These are phyloP conservation scores for Colossoma macropomum DNA, from an alignment of 2,113 vertebrate species.

Conservation along the genomic window DNA sequence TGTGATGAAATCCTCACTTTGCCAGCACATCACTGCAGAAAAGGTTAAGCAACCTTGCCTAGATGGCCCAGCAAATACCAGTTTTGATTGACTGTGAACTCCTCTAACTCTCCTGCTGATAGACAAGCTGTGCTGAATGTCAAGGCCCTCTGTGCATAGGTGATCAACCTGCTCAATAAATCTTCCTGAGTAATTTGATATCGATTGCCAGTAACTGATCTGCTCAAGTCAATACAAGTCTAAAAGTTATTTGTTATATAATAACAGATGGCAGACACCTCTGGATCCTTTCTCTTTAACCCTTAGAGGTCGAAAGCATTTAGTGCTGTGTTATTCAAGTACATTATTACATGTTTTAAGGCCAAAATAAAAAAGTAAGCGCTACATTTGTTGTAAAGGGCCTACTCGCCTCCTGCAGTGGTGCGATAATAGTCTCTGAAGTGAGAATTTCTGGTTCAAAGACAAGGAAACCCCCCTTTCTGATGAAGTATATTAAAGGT, in stretches of 20 bases:
- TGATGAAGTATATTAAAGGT: too few species aligned
- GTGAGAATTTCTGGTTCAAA: too few species aligned
- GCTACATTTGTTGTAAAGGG: too few species aligned
- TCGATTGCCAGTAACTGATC: neutral
- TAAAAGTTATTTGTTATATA: too few species aligned
- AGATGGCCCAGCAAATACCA: conserved; percentile 1
- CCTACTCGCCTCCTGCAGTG: too few species aligned
- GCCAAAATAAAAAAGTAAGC: too few species aligned
- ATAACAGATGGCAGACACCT: neutral
- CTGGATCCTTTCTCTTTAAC: neutral
- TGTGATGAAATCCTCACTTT: neutral
- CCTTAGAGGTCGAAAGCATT: too few species aligned
- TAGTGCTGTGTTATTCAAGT: too few species aligned
- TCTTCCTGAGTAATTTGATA: neutral
- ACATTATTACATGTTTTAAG: too few species aligned
- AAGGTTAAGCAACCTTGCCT: neutral
- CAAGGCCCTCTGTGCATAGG: conserved; percentile 2
- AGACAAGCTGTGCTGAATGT: conserved; percentile 16
- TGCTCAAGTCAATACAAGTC: neutral
- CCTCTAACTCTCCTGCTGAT: neutral
- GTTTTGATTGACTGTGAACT: neutral
- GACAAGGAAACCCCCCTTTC: too few species aligned
- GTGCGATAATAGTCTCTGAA: too few species aligned
- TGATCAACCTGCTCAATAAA: neutral
- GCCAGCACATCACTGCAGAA: neutral